Evolutionary conservation across 2,797 vertebrate species (phyloP).

Genomic region (Babyrousa celebensis): DNA sequence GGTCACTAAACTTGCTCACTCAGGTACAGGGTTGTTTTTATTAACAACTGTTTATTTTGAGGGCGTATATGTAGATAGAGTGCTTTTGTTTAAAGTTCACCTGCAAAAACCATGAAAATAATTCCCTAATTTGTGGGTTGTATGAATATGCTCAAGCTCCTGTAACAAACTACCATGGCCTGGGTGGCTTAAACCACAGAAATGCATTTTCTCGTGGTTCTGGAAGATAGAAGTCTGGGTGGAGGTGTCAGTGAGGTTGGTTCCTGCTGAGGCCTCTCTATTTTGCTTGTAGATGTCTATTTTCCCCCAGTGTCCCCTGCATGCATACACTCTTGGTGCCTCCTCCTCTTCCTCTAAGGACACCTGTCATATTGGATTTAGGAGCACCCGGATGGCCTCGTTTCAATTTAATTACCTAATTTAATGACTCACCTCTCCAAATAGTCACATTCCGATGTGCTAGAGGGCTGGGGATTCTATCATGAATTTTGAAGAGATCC

Average conservation of each 20-base stretch:
- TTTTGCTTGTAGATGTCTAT: neutral
- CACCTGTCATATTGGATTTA: rapidly evolving
- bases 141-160: neutral
- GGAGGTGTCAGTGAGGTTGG: neutral
- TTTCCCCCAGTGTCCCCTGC: neutral
- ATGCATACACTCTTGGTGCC: neutral
- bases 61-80: neutral
- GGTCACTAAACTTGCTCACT: rapidly evolving
- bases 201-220: too few relatives aligned
- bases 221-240: neutral
- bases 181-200: neutral
- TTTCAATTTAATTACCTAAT: neutral
- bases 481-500: neutral
- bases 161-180: neutral
- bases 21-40: neutral
- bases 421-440: neutral
- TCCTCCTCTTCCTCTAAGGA: neutral
- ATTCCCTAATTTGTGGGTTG: neutral
- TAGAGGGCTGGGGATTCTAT: neutral
- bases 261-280: neutral
- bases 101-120: neutral
- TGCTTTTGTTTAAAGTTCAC: neutral
- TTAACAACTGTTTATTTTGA: neutral
- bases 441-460: neutral
- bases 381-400: neutral